phyloP scores from a whole-genome alignment of 2,113 vertebrate genomes.

The Myodes glareolus region DNA sequence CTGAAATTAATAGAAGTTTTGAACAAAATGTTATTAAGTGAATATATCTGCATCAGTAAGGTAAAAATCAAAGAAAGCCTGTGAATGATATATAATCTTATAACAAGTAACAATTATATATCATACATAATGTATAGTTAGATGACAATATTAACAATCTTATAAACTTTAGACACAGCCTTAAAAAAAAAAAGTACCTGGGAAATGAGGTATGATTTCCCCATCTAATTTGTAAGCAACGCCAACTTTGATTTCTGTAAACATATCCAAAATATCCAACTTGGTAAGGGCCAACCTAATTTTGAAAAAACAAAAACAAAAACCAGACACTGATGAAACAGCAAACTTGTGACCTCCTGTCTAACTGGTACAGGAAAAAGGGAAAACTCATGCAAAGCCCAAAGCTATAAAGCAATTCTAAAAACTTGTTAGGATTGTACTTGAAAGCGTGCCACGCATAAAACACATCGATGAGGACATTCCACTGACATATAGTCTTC shows the following conservation, averaged over 20 bases:
- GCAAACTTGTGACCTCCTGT: not conserved
- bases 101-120: not conserved
- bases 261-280: constrained; percentile 96
- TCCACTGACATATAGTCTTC: not conserved
- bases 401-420: constrained; percentile 52
- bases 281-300: constrained; percentile 97
- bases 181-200: constrained; percentile 88
- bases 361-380: not conserved
- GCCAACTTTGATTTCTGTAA: constrained; percentile 96
- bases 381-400: constrained; percentile 54
- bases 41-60: not conserved
- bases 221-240: constrained; percentile 94
- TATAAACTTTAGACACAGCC: not conserved
- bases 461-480: not conserved
- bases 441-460: not conserved
- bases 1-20: not conserved
- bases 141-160: not conserved
- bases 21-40: not conserved
- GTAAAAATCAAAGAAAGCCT: not conserved
- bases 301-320: constrained; percentile 20
- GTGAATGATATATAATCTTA: not conserved
- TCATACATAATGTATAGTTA: not conserved
- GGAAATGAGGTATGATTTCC: constrained; percentile 96
- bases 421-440: constrained; percentile 47
- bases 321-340: constrained; percentile 17